These are phyloP conservation scores for Vimba vimba DNA, from an alignment of 2,113 vertebrate species.

Conservation along the genomic window DNA sequence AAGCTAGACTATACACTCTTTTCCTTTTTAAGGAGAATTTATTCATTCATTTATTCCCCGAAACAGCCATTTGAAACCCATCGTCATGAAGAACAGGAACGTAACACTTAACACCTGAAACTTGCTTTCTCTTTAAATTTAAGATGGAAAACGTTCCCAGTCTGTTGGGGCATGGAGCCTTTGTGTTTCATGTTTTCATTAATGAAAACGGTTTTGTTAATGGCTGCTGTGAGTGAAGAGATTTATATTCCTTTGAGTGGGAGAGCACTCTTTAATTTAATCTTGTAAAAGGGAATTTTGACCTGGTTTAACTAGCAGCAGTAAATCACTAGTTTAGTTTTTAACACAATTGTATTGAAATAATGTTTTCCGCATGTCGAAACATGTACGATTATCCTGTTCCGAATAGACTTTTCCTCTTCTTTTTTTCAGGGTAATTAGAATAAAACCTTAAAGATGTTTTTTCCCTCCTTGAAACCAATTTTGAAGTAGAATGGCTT, in stretches of 20 bases:
- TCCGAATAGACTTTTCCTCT: constrained; percentile 42
- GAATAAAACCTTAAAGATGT: constrained; percentile 54
- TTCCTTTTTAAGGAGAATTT: not conserved
- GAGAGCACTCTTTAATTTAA: constrained; percentile 50
- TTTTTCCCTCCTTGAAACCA: constrained; percentile 57
- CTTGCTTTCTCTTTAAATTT: constrained; percentile 15
- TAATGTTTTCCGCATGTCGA: constrained; percentile 63
- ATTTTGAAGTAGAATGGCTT: constrained; percentile 59
- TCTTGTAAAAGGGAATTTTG: constrained; percentile 54
- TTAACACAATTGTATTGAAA: constrained; percentile 53
- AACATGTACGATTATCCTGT: constrained; percentile 52
- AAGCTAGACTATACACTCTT: constrained; percentile 1
- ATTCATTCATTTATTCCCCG: not conserved
- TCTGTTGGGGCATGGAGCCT: not conserved
- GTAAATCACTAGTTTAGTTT: constrained; percentile 60
- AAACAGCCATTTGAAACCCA: not conserved
- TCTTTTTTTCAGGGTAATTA: constrained; percentile 42
- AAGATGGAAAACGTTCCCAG: constrained; percentile 4
- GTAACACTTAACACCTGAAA: constrained; percentile 24
- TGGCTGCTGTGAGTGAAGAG: constrained; percentile 20
- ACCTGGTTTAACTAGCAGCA: constrained; percentile 56
- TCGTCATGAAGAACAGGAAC: not conserved
- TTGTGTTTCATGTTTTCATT: constrained; percentile 31
- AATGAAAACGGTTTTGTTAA: constrained; percentile 45
- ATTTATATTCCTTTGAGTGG: constrained; percentile 48